Evolutionary conservation across 2,113 vertebrate species (phyloP).

Genomic region (Engystomops pustulosus): DNA sequence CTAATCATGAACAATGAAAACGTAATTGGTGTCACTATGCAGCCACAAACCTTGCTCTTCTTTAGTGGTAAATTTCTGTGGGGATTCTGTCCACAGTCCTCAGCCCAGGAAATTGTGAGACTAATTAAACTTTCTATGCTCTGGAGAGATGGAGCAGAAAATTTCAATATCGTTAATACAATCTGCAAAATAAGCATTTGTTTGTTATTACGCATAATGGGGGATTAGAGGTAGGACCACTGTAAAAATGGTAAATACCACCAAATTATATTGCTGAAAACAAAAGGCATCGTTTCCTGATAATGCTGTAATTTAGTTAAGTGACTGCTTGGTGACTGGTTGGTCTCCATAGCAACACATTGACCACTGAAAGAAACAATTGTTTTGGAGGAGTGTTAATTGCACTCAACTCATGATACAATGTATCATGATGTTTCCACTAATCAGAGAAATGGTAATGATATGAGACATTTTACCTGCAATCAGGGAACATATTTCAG

Average conservation of each 20-base stretch:
- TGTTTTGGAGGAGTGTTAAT: conserved; percentile 54
- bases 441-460: conserved; percentile 40
- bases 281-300: background rate
- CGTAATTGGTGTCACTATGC: conserved; percentile 52
- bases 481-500: conserved; percentile 20
- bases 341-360: conserved; percentile 53
- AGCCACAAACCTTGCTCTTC: conserved; percentile 30
- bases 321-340: conserved; percentile 44
- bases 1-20: conserved; percentile 44
- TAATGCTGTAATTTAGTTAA: conserved; percentile 55
- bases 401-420: conserved; percentile 36
- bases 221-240: background rate
- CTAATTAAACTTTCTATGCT: conserved; percentile 49
- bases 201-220: conserved; percentile 12
- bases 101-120: conserved; percentile 35
- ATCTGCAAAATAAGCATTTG: conserved; percentile 43
- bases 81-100: conserved; percentile 34
- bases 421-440: conserved; percentile 42
- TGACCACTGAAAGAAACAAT: conserved; percentile 52
- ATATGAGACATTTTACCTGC: conserved; percentile 36
- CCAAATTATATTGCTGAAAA: conserved; percentile 1
- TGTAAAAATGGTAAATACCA: background rate
- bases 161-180: conserved; percentile 44
- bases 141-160: conserved; percentile 9
- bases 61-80: conserved; percentile 47